Evolutionary conservation across 2,888 invertebrate species (phyloP), one percentile per base, ranked within the genome.

Genomic region (Rugalucina vietnamica): DNA sequence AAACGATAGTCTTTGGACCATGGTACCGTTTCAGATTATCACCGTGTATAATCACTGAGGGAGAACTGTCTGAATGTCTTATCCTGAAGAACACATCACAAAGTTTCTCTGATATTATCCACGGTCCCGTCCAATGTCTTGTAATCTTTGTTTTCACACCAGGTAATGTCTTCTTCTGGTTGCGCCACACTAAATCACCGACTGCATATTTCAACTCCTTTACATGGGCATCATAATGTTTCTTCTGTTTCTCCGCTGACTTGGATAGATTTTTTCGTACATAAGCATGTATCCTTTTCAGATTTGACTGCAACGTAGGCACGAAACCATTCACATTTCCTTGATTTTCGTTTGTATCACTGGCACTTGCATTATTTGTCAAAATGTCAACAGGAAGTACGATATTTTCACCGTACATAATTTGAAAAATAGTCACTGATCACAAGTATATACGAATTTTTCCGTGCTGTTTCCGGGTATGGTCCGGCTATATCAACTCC

Each of bases 321-420:
- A 49, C 50, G 21, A 65, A 49, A 43, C 21, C 71, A 29, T 29
- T 60, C 12, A 29, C 14, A 65, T 27, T 32, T 34, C 32, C 50
- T 43, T 37, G 24, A 4, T 29, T 71, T 21, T 5, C 32, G 36
- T 36, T 36, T 78, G 21, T n/a, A 49, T 78, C 76, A 32, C 65
- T 43, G 2, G 29, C 57, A 34, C n/a, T 36, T 18, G 49, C 57
- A 18, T 73, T 29, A 8, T 72, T 69, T 24, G 79, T 79, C 21
- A 80, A 50, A 14, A 87, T 29, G 32, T 85, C 77, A 10, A 81
- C 5, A 29, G 85, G 81, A 27, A 85, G 24, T 0, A 37, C 14
- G 18, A 79, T 76, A n/a, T 88, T 85, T 49, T 50, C 60, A 10
- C 88, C 84, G 39, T 75, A 82, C 29, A 84, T 71, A 21, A 84